These are phyloP conservation scores for Erebia epiphron DNA, from an alignment of 2,888 invertebrate genomes.

Conservation along the genomic window DNA sequence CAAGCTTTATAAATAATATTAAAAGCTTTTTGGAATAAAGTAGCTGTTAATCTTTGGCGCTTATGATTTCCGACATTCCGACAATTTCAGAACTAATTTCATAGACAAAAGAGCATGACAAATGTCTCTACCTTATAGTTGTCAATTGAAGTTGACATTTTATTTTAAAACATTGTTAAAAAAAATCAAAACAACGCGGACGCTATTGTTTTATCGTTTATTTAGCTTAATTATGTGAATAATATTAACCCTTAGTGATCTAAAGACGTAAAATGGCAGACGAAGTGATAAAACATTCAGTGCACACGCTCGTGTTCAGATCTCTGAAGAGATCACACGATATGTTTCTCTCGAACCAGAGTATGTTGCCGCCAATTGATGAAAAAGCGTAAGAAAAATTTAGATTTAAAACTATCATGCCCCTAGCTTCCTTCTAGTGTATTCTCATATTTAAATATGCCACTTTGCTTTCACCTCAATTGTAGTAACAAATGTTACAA, in stretches of 20 bases:
- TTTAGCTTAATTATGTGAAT: constrained; percentile 19
- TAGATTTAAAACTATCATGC: constrained; percentile 19
- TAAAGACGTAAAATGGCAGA: constrained; percentile 78
- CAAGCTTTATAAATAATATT: not conserved
- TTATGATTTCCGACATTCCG: not conserved
- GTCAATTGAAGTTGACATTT: not conserved
- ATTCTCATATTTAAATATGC: too few species aligned
- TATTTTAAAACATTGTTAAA: too few species aligned
- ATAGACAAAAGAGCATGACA: not conserved
- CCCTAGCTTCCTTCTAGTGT: not conserved
- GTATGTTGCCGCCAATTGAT: constrained; percentile 91
- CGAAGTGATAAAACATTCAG: constrained; percentile 97
- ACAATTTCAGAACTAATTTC: not conserved
- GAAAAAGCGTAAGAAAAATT: constrained; percentile 88
- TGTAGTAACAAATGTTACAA: too few species aligned
- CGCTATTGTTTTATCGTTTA: not conserved
- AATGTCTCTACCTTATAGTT: not conserved
- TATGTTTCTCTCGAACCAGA: constrained; percentile 97
- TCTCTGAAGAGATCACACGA: constrained; percentile 98
- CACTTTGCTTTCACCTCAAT: too few species aligned
- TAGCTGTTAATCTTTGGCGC: too few species aligned
- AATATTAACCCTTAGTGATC: not conserved
- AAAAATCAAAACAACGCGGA: constrained; percentile 22
- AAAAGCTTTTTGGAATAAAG: too few species aligned
- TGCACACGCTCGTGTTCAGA: constrained; percentile 97